A percentile compares a stretch with the other conserved stretches of the same genome.
These are phyloP conservation scores for Microcebus ravelobensis DNA, from an alignment of 2,113 vertebrate genomes.

Conservation along the genomic window DNA sequence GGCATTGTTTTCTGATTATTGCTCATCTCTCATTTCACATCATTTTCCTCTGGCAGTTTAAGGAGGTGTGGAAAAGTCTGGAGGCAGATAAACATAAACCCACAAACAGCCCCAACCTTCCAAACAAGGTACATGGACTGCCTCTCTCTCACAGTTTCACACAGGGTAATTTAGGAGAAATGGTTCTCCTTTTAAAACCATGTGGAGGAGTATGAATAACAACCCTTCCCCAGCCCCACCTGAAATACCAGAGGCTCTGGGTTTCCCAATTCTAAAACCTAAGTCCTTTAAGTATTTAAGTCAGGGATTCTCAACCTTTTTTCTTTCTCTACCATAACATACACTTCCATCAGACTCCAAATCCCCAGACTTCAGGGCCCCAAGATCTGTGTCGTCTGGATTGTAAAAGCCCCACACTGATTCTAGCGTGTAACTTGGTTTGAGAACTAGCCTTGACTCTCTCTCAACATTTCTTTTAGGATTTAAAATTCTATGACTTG, in stretches of 20 bases:
- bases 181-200: not conserved
- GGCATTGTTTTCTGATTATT: not conserved
- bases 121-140: rapidly evolving
- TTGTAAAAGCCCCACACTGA: not conserved
- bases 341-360: not conserved
- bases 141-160: not conserved
- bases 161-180: not conserved
- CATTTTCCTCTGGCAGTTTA: not conserved
- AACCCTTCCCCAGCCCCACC: too few species aligned
- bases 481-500: not conserved
- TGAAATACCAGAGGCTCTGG: not conserved
- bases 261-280: not conserved
- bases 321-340: not conserved
- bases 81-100: not conserved
- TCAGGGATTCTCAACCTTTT: not conserved
- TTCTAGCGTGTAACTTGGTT: not conserved
- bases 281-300: not conserved
- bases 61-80: not conserved
- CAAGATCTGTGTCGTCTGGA: not conserved
- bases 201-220: not conserved
- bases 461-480: not conserved
- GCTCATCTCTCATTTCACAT: not conserved
- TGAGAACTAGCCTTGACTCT: not conserved
- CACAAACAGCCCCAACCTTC: not conserved
- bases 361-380: not conserved